A percentile compares a stretch with the other conserved stretches of the same genome.
These are phyloP conservation scores for Psilanteris sp. DNA, from an alignment of 1,140 invertebrate species.

Conservation along the genomic window DNA sequence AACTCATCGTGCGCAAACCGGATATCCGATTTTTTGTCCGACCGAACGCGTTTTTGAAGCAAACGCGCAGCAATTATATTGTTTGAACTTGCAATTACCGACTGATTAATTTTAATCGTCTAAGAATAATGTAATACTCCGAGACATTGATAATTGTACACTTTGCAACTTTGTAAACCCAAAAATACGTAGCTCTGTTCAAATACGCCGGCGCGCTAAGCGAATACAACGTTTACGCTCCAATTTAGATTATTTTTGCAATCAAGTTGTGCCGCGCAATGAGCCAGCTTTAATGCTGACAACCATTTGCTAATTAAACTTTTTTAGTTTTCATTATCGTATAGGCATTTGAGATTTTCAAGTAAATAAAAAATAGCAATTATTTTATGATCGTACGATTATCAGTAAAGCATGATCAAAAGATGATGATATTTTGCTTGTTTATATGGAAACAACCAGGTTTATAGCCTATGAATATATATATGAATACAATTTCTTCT, in stretches of 20 bases:
- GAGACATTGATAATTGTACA: slow-evolving; percentile 16
- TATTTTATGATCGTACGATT: too few relatives aligned
- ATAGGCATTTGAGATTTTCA: background rate
- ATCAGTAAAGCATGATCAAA: too few relatives aligned
- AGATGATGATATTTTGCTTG: too few relatives aligned
- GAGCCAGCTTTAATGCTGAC: slow-evolving; percentile 1
- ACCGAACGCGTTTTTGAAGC: background rate
- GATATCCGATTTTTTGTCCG: slow-evolving; percentile 40
- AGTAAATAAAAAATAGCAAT: too few relatives aligned
- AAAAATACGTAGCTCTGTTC: slow-evolving; percentile 8
- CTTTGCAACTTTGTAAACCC: slow-evolving; percentile 20
- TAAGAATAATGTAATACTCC: slow-evolving; percentile 26
- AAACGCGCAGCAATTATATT: slow-evolving; percentile 40
- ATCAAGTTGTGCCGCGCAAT: background rate
- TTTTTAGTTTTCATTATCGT: slow-evolving; percentile 1
- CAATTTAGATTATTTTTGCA: slow-evolving; percentile 22
- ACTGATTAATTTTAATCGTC: slow-evolving; percentile 43
- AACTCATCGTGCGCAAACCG: slow-evolving; percentile 39
- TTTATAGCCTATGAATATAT: too few relatives aligned
- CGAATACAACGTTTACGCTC: slow-evolving; percentile 17
- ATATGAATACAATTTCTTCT: too few relatives aligned
- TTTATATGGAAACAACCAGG: too few relatives aligned
- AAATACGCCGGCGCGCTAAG: slow-evolving; percentile 5
- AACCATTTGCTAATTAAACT: too few relatives aligned
- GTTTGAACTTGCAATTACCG: slow-evolving; percentile 38